A percentile compares a stretch with the other conserved stretches of the same genome.
Evolutionary conservation across 2,113 vertebrate species (phyloP).

Genomic region (Nothocercus nigrocapillus): DNA sequence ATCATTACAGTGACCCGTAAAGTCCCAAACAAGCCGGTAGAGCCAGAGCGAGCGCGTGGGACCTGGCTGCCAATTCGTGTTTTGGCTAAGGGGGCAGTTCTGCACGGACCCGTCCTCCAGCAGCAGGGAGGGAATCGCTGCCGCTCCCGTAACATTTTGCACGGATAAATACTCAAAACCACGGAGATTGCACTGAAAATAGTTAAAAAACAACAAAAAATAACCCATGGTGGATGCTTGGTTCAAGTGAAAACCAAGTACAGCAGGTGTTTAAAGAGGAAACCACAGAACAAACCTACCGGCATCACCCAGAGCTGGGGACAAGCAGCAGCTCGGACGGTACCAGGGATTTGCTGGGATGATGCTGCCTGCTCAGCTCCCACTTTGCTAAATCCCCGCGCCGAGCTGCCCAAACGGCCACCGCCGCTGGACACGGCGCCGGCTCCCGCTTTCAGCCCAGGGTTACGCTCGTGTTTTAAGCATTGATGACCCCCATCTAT

Average conservation of each 20-base stretch:
- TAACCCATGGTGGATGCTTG: fast-evolving
- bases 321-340: fast-evolving
- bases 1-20: neutral
- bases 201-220: neutral
- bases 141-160: fast-evolving
- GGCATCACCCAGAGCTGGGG: fast-evolving
- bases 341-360: fast-evolving
- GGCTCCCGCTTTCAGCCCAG: neutral
- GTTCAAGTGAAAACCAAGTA: neutral
- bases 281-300: neutral
- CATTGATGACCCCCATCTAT: neutral
- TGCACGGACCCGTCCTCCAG: neutral
- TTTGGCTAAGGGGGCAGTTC: neutral
- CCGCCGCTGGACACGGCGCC: neutral
- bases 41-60: too few species aligned
- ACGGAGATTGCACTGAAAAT: fast-evolving
- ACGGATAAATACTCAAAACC: neutral
- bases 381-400: neutral
- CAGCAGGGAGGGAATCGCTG: neutral
- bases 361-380: neutral
- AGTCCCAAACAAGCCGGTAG: neutral
- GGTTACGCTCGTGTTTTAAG: fast-evolving
- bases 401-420: fast-evolving
- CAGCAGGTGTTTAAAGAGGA: neutral
- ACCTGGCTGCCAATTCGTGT: neutral